Conservation (phyloP, 64 coral and sea anemone species). For the Catalaphyllia jardinei region DNA sequence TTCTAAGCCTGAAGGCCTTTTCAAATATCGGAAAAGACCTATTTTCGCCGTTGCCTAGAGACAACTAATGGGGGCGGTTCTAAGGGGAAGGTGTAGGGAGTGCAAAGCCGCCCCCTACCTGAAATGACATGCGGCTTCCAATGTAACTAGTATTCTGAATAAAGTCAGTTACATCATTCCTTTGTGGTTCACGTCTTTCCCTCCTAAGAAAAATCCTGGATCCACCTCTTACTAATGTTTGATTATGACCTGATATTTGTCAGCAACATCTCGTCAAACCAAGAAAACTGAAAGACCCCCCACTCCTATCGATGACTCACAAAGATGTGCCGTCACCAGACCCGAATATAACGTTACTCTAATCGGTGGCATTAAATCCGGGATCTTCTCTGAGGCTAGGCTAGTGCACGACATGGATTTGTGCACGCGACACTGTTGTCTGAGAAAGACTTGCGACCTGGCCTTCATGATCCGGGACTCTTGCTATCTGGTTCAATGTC, state of each 20-base stretch:
- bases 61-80: neutral
- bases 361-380: conserved; percentile 77
- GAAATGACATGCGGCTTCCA: too few relatives aligned
- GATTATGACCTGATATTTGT: neutral
- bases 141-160: too few relatives aligned
- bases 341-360: conserved; percentile 85
- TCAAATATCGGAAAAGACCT: neutral
- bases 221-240: neutral
- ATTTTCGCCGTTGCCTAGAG: neutral
- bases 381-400: conserved; percentile 74
- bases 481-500: conserved; percentile 83
- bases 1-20: neutral
- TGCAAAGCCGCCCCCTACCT: too few relatives aligned
- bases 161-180: too few relatives aligned
- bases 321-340: conserved; percentile 59
- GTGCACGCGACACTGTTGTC: conserved; percentile 80
- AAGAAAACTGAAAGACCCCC: conserved; percentile 74
- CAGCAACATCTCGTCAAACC: conserved; percentile 63
- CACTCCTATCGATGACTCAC: neutral
- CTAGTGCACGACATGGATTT: conserved; percentile 67
- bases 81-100: too few relatives aligned
- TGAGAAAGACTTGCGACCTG: conserved; percentile 68
- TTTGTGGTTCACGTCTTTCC: too few relatives aligned
- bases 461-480: conserved; percentile 91
- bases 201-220: too few relatives aligned